A percentile compares a stretch with the other conserved stretches of the same genome.
Evolutionary conservation across 2,113 vertebrate genomes (phyloP).

Genomic region (Talpa occidentalis): DNA sequence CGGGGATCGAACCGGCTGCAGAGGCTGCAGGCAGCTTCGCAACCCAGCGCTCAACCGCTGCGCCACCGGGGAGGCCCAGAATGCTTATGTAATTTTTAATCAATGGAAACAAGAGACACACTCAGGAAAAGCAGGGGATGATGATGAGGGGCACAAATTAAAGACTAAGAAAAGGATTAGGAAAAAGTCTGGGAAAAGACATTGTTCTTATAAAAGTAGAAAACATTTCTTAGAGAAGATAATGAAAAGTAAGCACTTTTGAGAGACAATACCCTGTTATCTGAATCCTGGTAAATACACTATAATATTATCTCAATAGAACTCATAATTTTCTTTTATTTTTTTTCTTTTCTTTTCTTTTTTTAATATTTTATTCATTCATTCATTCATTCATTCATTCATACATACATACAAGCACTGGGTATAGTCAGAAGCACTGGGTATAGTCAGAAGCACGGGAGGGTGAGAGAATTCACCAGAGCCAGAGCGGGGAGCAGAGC

Average conservation of each 20-base stretch:
- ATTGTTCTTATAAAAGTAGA: background rate
- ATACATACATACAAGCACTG: too few species aligned
- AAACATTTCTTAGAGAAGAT: background rate
- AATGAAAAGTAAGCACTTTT: background rate
- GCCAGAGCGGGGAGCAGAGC: too few species aligned
- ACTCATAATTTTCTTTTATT: constrained; percentile 26
- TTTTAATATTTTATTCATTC: too few species aligned
- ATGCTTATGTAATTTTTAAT: background rate
- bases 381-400: too few species aligned
- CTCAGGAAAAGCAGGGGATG: constrained; percentile 7
- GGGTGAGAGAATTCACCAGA: too few species aligned
- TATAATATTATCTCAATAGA: background rate
- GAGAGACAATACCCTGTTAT: background rate
- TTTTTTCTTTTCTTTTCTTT: constrained; percentile 44
- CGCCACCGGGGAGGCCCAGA: too few species aligned
- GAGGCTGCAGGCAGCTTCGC: too few species aligned
- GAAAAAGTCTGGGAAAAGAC: background rate
- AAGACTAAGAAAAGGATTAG: background rate
- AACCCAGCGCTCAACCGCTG: too few species aligned
- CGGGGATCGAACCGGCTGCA: too few species aligned
- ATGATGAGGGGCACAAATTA: background rate
- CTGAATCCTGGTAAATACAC: background rate
- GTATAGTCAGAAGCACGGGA: too few species aligned
- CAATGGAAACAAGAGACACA: background rate
- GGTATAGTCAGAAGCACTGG: too few species aligned